These are phyloP conservation scores for Gobionotothen gibberifrons DNA, from an alignment of 2,797 vertebrate genomes.

Conservation along the genomic window DNA sequence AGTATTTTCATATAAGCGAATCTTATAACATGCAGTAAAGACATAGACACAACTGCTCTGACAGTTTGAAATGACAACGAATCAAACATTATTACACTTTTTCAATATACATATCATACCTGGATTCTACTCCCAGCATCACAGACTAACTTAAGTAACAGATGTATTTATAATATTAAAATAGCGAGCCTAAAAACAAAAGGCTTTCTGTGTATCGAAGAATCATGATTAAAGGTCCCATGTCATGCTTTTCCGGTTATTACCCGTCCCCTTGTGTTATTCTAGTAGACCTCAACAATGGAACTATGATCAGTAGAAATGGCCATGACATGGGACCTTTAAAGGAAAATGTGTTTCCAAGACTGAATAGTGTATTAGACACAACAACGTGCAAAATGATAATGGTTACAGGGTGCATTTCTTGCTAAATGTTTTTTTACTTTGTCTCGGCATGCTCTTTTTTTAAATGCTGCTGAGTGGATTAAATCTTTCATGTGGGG, in stretches of 20 bases:
- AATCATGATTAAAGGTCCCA: not conserved
- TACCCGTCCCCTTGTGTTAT: too few relatives aligned
- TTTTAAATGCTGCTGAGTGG: not conserved
- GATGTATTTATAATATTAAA: not conserved
- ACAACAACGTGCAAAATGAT: not conserved
- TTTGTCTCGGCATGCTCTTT: rapidly evolving
- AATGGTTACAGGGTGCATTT: too few relatives aligned
- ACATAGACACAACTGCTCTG: not conserved
- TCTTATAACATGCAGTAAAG: not conserved
- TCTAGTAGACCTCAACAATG: too few relatives aligned
- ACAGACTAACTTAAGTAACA: not conserved
- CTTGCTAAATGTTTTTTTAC: too few relatives aligned
- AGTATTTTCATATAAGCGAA: not conserved
- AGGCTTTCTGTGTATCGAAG: not conserved
- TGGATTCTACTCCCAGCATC: not conserved
- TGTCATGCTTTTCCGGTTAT: too few relatives aligned
- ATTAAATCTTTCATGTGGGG: slow-evolving; percentile 10
- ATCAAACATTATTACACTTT: not conserved
- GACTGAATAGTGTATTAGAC: not conserved
- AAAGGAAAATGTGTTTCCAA: not conserved
- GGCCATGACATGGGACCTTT: too few relatives aligned
- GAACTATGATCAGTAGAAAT: too few relatives aligned
- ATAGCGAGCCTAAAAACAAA: not conserved
- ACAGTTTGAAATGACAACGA: not conserved
- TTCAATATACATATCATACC: not conserved